Evolutionary conservation across 2,113 vertebrate genomes (phyloP).

Genomic region (Bothrops jararaca): DNA sequence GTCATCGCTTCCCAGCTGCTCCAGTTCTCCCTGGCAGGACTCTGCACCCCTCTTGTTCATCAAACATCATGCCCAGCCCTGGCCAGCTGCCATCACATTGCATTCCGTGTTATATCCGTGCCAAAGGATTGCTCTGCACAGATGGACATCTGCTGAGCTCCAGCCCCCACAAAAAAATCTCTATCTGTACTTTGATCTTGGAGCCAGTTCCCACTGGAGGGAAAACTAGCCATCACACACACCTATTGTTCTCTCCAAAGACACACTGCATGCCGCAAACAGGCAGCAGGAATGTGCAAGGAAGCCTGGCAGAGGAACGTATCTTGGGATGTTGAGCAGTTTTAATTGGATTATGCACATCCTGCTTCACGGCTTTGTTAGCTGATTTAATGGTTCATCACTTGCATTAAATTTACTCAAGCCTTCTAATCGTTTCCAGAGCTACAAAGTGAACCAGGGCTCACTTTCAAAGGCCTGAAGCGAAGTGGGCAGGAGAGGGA

Average conservation of each 20-base stretch:
- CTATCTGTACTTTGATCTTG: background rate
- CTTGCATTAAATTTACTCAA: constrained; percentile 48
- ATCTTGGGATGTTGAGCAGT: background rate
- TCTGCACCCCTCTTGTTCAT: background rate
- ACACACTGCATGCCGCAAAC: background rate
- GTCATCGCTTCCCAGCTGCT: background rate
- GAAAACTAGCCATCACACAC: background rate
- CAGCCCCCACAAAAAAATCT: background rate
- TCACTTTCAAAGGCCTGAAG: constrained; percentile 48
- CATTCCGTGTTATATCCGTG: background rate
- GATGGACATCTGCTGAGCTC: background rate
- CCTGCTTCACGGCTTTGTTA: constrained; percentile 49
- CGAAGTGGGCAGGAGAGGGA: background rate
- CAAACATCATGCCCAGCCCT: background rate
- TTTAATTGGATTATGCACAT: constrained; percentile 56
- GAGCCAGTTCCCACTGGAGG: background rate
- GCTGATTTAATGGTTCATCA: constrained; percentile 56
- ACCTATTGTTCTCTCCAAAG: background rate
- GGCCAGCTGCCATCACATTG: background rate
- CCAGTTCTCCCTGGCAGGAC: background rate
- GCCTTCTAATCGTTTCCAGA: constrained; percentile 57
- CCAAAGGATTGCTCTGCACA: background rate
- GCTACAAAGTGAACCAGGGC: constrained; percentile 42
- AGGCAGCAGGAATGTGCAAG: constrained; percentile 1
- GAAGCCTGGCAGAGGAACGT: constrained; percentile 13